phyloP scores from a whole-genome alignment of 2,888 invertebrate genomes.

The Conus canariensis region DNA sequence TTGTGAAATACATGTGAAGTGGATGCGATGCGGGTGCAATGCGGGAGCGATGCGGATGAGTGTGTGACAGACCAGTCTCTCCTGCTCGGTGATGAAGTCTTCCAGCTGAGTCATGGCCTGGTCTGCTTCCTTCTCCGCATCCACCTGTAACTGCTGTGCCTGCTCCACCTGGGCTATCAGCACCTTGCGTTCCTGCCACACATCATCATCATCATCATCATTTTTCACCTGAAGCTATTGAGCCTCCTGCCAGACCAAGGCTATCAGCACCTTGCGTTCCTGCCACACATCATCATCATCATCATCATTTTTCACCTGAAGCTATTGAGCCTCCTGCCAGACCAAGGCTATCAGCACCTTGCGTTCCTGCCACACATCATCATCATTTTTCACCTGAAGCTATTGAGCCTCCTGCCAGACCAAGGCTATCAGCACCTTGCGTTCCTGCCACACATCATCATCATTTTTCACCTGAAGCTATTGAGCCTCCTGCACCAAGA shows the following conservation, averaged over 20 bases:
- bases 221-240: constrained; percentile 71
- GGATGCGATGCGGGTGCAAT: too few species aligned
- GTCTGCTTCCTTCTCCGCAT: constrained; percentile 77
- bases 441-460: neutral
- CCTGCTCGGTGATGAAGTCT: constrained; percentile 77
- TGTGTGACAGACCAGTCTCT: constrained; percentile 66
- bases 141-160: constrained; percentile 71
- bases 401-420: too few species aligned
- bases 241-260: constrained; percentile 72
- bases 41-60: too few species aligned
- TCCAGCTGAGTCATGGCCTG: constrained; percentile 76
- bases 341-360: constrained; percentile 73
- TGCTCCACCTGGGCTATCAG: constrained; percentile 74
- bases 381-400: neutral
- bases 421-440: too few species aligned
- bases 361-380: constrained; percentile 69
- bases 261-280: constrained; percentile 73
- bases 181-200: constrained; percentile 72
- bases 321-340: constrained; percentile 69
- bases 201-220: constrained; percentile 20
- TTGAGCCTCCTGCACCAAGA: too few species aligned
- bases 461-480: neutral
- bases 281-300: constrained; percentile 50
- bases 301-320: constrained; percentile 73
- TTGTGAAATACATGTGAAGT: too few species aligned